Conservation (phyloP, 2,113 vertebrate genomes). For the Corydoras maculifer region DNA sequence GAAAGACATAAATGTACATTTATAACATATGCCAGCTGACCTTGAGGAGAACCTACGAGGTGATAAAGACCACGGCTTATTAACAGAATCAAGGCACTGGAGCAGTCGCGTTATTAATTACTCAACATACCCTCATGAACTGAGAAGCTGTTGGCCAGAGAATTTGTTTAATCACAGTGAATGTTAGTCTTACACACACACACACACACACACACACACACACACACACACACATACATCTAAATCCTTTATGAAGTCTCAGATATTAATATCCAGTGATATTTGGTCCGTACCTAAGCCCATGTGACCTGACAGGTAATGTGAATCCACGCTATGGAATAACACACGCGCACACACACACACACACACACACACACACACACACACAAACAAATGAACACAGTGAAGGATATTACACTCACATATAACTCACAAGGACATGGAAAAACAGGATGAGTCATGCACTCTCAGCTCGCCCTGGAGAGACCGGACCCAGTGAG, state of each 20-base stretch:
- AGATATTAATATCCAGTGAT: not conserved
- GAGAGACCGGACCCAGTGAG: not conserved
- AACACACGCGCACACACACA: too few relatives aligned
- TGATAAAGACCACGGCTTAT: constrained; percentile 27
- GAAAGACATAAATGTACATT: not conserved
- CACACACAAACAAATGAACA: too few relatives aligned
- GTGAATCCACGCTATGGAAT: not conserved
- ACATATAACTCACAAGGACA: constrained; percentile 8
- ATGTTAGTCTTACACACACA: constrained; percentile 1
- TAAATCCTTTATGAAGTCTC: not conserved
- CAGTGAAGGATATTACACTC: not conserved
- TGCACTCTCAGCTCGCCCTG: not conserved
- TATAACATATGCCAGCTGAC: constrained; percentile 4
- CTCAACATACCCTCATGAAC: constrained; percentile 13
- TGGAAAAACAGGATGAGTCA: constrained; percentile 1
- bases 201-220: not conserved
- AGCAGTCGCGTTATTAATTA: not conserved
- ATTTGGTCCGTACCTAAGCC: not conserved
- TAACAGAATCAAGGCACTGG: constrained; percentile 35
- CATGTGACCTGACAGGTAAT: not conserved
- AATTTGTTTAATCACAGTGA: constrained; percentile 13
- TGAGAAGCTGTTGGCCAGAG: constrained; percentile 16
- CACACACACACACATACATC: not conserved
- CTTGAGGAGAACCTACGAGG: constrained; percentile 32
- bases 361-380: too few relatives aligned